Conservation (phyloP, 2,113 vertebrate species). For the Eidolon helvum region DNA sequence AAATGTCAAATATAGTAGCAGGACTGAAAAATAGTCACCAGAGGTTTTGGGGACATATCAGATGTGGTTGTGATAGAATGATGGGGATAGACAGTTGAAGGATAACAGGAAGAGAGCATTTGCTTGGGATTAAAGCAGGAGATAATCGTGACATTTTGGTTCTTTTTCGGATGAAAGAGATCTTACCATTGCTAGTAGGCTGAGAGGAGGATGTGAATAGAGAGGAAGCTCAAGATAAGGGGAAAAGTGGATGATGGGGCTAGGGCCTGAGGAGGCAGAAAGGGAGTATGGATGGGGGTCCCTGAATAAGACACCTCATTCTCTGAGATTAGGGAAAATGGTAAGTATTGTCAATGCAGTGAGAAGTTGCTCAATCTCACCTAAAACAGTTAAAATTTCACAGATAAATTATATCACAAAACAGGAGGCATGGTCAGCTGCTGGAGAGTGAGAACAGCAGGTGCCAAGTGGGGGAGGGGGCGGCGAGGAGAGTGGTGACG, state of each 20-base stretch:
- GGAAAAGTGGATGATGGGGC: not conserved
- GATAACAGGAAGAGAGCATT: not conserved
- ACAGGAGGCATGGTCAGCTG: not conserved
- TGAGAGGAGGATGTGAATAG: not conserved
- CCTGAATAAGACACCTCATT: not conserved
- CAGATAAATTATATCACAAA: not conserved
- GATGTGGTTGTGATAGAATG: not conserved
- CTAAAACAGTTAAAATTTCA: not conserved
- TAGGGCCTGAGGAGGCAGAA: not conserved
- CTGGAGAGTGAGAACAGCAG: not conserved
- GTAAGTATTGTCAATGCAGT: not conserved
- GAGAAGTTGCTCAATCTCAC: not conserved
- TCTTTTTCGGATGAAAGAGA: not conserved
- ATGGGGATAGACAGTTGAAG: not conserved
- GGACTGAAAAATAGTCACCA: not conserved
- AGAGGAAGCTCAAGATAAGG: not conserved
- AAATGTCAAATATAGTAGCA: not conserved
- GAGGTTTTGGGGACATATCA: not conserved
- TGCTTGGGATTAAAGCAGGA: not conserved
- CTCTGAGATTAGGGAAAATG: not conserved
- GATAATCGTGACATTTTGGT: not conserved
- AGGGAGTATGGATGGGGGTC: not conserved
- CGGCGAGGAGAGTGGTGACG: rapidly evolving
- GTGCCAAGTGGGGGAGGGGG: too few species aligned
- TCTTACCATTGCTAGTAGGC: not conserved